Percentiles rank a stretch among this genome's conserved stretches.
phyloP scores from a whole-genome alignment of 2,113 vertebrate genomes.

The Solenodon paradoxus region DNA sequence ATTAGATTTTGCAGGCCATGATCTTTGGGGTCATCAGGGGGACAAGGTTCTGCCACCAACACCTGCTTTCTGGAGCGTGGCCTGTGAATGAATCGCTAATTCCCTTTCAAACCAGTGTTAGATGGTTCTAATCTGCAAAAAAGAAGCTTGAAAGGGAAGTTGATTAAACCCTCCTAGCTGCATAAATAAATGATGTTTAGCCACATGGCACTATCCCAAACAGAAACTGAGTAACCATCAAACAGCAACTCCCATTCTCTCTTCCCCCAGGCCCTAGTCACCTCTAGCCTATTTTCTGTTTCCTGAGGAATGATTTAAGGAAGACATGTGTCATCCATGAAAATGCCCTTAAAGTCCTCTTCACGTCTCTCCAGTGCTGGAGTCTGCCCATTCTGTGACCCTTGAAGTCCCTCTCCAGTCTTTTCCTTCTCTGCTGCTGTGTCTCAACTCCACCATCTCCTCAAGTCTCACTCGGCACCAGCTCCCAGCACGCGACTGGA shows the following conservation, averaged over 20 bases:
- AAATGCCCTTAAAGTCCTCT: background rate
- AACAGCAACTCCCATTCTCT: background rate
- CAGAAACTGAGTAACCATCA: background rate
- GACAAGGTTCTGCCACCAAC: too few species aligned
- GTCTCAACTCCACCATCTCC: background rate
- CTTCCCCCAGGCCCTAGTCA: background rate
- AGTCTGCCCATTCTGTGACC: background rate
- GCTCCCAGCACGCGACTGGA: background rate
- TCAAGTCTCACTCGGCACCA: accelerated
- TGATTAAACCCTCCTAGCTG: too few species aligned
- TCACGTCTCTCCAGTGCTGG: background rate
- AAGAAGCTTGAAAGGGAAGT: too few species aligned
- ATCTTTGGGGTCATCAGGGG: too few species aligned
- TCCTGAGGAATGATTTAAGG: background rate
- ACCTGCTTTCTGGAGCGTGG: too few species aligned
- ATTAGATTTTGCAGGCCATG: too few species aligned
- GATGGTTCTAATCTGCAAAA: too few species aligned
- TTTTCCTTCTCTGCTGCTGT: background rate
- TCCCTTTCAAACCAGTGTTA: too few species aligned
- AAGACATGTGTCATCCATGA: background rate
- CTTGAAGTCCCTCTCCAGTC: background rate
- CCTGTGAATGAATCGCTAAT: too few species aligned
- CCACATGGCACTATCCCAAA: background rate
- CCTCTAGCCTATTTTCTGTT: background rate
- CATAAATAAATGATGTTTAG: too few species aligned